Evolutionary conservation across 2,888 invertebrate genomes (phyloP), one percentile per base, ranked within the genome.

Genomic region (Andrena marginata): DNA sequence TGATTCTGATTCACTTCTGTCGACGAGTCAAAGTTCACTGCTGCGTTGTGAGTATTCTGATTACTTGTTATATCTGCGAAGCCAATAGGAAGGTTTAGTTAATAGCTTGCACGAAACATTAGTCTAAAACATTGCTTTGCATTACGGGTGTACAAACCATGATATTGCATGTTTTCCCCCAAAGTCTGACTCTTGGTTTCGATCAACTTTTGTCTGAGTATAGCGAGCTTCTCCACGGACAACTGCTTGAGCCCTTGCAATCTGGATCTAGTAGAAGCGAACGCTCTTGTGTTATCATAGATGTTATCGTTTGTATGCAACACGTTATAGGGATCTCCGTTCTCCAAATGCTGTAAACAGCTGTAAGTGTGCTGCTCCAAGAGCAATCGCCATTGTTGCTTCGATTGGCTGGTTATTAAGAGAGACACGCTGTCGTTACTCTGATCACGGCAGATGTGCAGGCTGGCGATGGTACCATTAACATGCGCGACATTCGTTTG

Each of bases 341-440:
- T 91, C 60, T 85, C 80, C 51, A 62, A 64, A 20, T 84, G 78
- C 10, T 54, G 69, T 29, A 85, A 72, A 69, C 80, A 97, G 70
- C 96, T 96, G 85, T 95, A 96, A 2, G 96, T 96, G 87, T 96
- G 96, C 91, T 97, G 97, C 92, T 98, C 98, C 73, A 98, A 94
- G 42, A 98, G 94, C 77, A 98, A 94, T 87, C 97, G 96, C 96
- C 97, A 98, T 92, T 98, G 98, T 84, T 97, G 96, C 51, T 96
- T 96, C 85, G 96, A 95, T 49, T 95, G 95, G 74, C 96, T 96
- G 8, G 97, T 97, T 90, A 98, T 97, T 96, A 98, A 90, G 70
- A 95, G 91, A 42, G 94, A 95, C 64, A 95, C 94, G 6, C 63
- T 94, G 87, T 96, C 96, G 35, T 96, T 94, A 75, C 95, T 96